A percentile compares a stretch with the other conserved stretches of the same genome.
Evolutionary conservation across 2,113 vertebrate genomes (phyloP).

Genomic region (Gnathonemus longibarbis): DNA sequence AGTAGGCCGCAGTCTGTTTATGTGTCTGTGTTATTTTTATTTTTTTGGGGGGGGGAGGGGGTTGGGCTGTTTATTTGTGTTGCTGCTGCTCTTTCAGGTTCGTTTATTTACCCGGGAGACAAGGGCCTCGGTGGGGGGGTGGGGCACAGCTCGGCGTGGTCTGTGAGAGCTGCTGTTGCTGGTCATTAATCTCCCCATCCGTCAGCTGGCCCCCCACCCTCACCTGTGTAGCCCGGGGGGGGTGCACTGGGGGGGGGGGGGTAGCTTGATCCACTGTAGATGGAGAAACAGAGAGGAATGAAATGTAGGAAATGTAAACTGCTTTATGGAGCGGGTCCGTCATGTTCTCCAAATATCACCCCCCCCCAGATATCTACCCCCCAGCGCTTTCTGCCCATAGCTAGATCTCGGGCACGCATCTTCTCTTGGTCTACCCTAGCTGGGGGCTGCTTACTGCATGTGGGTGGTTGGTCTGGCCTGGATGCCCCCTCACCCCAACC

Average conservation of each 20-base stretch:
- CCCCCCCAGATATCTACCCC: too few relatives aligned
- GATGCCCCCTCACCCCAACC: neutral
- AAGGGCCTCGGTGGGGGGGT: neutral
- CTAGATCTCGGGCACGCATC: neutral
- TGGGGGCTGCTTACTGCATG: neutral
- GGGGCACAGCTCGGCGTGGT: neutral
- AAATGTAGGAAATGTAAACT: neutral
- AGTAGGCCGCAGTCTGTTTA: neutral
- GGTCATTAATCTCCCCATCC: neutral
- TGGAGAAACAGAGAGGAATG: neutral
- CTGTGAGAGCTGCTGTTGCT: neutral
- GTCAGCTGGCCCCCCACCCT: neutral
- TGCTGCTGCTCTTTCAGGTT: neutral
- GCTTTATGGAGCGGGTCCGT: neutral
- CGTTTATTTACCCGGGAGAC: conserved; percentile 9
- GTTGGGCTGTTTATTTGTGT: neutral
- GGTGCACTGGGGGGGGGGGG: neutral
- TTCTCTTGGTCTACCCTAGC: neutral
- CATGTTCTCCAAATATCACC: too few relatives aligned
- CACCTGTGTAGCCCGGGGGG: neutral
- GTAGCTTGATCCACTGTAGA: neutral
- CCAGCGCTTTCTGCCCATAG: too few relatives aligned
- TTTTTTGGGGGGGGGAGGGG: neutral
- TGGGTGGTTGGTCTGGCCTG: neutral
- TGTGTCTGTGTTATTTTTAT: neutral